Conservation (phyloP, 2,797 vertebrate species). For the Gallirallus australis region DNA sequence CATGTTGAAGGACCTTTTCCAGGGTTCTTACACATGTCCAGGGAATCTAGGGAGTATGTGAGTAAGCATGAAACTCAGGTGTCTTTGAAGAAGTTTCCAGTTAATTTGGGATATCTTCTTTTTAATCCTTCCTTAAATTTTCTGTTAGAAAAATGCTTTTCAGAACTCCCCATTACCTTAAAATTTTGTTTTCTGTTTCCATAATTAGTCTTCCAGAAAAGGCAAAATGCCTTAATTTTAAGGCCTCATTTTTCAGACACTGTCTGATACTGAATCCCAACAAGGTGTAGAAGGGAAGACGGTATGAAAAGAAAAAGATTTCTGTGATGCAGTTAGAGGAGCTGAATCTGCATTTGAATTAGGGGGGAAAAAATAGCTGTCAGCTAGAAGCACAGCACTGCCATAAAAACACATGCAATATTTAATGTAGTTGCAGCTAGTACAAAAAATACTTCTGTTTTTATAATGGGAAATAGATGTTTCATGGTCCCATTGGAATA, state of each 20-base stretch:
- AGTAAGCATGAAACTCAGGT: not conserved
- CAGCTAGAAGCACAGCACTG: not conserved
- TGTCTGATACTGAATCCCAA: not conserved
- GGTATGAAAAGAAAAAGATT: not conserved
- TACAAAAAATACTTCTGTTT: not conserved
- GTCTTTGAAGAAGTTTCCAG: not conserved
- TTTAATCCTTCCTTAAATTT: not conserved
- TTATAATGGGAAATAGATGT: not conserved
- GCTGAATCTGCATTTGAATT: not conserved
- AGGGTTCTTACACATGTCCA: not conserved
- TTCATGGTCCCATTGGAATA: not conserved
- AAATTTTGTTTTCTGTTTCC: not conserved
- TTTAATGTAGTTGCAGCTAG: not conserved
- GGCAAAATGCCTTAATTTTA: not conserved
- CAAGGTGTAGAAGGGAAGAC: not conserved
- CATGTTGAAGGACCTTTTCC: not conserved
- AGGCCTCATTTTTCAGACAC: not conserved
- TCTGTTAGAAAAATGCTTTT: not conserved
- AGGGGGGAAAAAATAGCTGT: not conserved
- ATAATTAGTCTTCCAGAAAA: not conserved
- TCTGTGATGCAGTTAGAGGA: not conserved
- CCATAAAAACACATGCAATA: not conserved
- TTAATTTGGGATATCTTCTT: not conserved
- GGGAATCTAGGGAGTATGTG: not conserved
- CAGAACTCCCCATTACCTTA: not conserved